Percentiles rank a stretch among this genome's conserved stretches.
These are phyloP conservation scores for Galendromus occidentalis DNA, from an alignment of 1,140 invertebrate species.

Conservation along the genomic window DNA sequence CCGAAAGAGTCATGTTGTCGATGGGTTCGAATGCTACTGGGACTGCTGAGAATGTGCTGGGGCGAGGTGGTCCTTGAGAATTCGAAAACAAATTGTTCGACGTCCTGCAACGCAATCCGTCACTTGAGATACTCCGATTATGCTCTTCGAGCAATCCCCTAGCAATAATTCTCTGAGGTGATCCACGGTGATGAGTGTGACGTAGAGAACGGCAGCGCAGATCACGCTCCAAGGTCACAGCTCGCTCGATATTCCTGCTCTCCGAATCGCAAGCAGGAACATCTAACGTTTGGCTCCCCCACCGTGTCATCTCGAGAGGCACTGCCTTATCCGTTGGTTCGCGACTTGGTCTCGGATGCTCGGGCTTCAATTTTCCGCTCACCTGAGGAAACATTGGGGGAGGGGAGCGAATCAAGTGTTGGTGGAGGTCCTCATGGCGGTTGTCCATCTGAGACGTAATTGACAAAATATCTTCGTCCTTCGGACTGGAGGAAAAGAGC, in stretches of 20 bases:
- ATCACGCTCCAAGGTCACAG: too few species aligned
- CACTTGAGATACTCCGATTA: too few species aligned
- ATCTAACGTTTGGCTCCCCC: too few species aligned
- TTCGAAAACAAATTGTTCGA: slow-evolving; percentile 10
- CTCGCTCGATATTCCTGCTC: too few species aligned
- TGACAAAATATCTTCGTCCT: slow-evolving; percentile 1
- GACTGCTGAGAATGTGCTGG: background rate
- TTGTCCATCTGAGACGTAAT: slow-evolving; percentile 8
- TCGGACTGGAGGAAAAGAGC: background rate
- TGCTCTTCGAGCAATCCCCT: too few species aligned
- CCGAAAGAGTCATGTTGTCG: slow-evolving; percentile 1
- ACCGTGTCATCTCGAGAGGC: too few species aligned
- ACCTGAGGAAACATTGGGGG: slow-evolving; percentile 34
- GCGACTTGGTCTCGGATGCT: too few species aligned
- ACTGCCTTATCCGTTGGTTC: too few species aligned
- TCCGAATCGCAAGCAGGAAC: too few species aligned
- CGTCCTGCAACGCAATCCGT: background rate
- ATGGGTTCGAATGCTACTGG: background rate
- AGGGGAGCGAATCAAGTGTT: slow-evolving; percentile 57
- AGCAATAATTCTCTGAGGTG: too few species aligned
- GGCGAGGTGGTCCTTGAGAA: background rate
- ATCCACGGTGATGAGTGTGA: too few species aligned
- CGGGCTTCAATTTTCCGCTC: background rate
- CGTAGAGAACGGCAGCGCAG: too few species aligned
- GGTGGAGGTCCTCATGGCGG: slow-evolving; percentile 38